Conservation (phyloP, 2,113 vertebrate genomes). For the Varanus salvator region DNA sequence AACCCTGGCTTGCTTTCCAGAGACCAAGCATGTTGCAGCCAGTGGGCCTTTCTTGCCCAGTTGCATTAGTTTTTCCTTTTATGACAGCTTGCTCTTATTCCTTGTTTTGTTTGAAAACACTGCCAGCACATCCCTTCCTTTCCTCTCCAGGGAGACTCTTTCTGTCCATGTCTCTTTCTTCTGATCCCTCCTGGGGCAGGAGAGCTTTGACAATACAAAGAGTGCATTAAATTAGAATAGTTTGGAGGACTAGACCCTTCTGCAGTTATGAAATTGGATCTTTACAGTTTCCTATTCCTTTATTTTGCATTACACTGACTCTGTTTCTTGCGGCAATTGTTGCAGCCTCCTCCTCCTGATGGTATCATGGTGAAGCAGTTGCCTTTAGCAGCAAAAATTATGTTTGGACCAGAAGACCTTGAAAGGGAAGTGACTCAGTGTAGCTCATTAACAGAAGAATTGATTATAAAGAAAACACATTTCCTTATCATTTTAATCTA, state of each 20-base stretch:
- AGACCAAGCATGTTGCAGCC: not conserved
- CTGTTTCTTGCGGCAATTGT: not conserved
- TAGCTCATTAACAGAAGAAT: not conserved
- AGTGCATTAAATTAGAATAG: slow-evolving; percentile 25
- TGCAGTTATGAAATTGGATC: slow-evolving; percentile 19
- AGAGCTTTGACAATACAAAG: slow-evolving; percentile 15
- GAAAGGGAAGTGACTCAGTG: not conserved
- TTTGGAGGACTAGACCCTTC: slow-evolving; percentile 25
- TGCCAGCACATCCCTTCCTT: not conserved
- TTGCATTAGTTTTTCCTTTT: not conserved
- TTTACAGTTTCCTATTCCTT: not conserved
- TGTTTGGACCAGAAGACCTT: not conserved
- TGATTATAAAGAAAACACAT: not conserved
- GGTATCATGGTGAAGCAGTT: not conserved
- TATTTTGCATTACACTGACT: not conserved
- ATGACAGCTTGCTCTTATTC: slow-evolving; percentile 27
- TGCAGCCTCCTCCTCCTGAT: not conserved
- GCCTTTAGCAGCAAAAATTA: not conserved
- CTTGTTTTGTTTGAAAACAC: slow-evolving; percentile 8
- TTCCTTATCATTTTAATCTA: not conserved
- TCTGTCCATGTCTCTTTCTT: not conserved
- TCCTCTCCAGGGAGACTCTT: not conserved
- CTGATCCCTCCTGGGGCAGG: not conserved
- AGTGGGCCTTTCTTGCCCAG: not conserved
- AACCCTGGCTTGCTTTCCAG: not conserved